Evolutionary conservation across 2,888 invertebrate species (phyloP).

Genomic region (Callimorpha dominula): DNA sequence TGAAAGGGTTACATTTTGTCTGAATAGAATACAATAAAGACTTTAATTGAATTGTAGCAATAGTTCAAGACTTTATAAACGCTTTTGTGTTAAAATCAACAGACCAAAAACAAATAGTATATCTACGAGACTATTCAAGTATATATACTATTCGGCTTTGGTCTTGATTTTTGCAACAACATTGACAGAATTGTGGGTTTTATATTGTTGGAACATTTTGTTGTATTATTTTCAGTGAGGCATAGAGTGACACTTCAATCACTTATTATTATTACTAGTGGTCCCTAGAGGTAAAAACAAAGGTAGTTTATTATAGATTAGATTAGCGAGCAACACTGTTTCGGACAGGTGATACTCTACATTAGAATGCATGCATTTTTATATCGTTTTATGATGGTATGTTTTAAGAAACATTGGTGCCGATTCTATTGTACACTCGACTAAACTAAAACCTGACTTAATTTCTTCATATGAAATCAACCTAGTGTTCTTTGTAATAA

Average conservation of each 20-base stretch:
- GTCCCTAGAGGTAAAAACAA: not conserved
- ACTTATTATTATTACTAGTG: not conserved
- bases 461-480: too few species aligned
- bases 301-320: too few species aligned
- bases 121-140: too few species aligned
- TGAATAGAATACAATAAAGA: not conserved
- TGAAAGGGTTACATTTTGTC: not conserved
- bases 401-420: slow-evolving; percentile 20
- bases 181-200: not conserved
- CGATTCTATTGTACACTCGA: too few species aligned
- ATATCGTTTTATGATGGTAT: not conserved
- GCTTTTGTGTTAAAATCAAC: not conserved
- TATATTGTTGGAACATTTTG: not conserved
- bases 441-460: too few species aligned
- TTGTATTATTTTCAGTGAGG: not conserved
- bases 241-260: not conserved
- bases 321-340: not conserved
- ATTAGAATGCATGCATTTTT: not conserved
- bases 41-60: not conserved
- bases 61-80: not conserved
- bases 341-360: not conserved
- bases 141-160: too few species aligned
- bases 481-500: too few species aligned
- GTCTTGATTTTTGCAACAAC: not conserved
- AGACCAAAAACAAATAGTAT: too few species aligned